Evolutionary conservation across 2,888 invertebrate species (phyloP).

Genomic region (Brachycybe producta): DNA sequence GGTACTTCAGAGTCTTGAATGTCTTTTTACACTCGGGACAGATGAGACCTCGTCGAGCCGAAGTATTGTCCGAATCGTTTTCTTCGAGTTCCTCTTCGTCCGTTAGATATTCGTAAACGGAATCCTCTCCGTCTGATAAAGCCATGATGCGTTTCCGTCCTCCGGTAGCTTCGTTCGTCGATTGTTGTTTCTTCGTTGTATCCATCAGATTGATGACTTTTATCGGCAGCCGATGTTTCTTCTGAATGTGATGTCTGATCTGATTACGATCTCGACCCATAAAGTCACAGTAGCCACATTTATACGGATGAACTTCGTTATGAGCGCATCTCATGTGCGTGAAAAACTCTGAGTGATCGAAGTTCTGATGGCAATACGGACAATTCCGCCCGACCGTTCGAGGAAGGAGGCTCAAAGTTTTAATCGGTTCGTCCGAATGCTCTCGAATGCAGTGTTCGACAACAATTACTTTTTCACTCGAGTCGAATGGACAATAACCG

Average conservation of each 20-base stretch:
- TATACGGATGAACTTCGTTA: constrained; percentile 21
- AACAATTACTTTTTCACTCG: constrained; percentile 17
- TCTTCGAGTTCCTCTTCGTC: constrained; percentile 18
- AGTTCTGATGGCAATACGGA: constrained; percentile 18
- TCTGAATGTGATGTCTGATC: constrained; percentile 23
- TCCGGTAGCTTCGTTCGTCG: neutral
- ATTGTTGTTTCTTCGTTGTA: neutral
- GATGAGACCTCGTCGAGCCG: neutral
- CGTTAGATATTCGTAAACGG: constrained; percentile 20
- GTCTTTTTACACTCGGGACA: constrained; percentile 20
- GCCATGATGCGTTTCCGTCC: constrained; percentile 17
- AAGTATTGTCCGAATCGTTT: constrained; percentile 6
- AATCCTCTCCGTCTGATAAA: constrained; percentile 19
- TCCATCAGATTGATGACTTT: constrained; percentile 13
- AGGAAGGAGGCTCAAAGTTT: constrained; percentile 15
- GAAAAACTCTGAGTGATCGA: constrained; percentile 20
- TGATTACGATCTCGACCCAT: constrained; percentile 23
- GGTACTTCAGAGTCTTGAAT: constrained; percentile 20
- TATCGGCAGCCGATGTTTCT: constrained; percentile 20
- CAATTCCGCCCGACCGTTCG: constrained; percentile 11
- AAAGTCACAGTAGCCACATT: constrained; percentile 24
- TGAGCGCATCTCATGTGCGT: constrained; percentile 22
- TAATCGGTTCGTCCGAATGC: constrained; percentile 15
- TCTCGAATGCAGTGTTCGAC: constrained; percentile 19
- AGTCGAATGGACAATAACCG: constrained; percentile 18